phyloP scores from a whole-genome alignment of 2,797 vertebrate genomes.

The Enteromius radiatus region DNA sequence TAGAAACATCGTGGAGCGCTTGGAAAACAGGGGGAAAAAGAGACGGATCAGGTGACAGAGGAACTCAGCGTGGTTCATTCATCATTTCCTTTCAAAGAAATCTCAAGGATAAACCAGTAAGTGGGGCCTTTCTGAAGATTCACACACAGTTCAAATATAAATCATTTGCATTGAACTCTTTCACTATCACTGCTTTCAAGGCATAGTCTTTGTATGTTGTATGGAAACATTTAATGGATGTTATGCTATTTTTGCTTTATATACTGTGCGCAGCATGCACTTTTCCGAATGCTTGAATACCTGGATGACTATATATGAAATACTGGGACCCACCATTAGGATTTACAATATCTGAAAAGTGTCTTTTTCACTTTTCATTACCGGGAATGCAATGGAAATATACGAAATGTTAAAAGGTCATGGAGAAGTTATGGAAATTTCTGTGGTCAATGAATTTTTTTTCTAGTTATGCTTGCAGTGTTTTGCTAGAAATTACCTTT shows the following conservation, averaged over 20 bases:
- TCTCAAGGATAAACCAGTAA: slow-evolving; percentile 16
- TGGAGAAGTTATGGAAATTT: neutral
- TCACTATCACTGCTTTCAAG: neutral
- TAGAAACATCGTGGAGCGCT: slow-evolving; percentile 21
- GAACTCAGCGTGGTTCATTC: slow-evolving; percentile 16
- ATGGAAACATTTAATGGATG: neutral
- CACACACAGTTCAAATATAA: neutral
- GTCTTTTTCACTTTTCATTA: neutral
- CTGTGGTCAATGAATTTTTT: neutral
- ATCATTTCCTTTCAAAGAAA: slow-evolving; percentile 28
- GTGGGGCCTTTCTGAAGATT: neutral
- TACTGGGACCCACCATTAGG: neutral
- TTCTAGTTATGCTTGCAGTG: neutral
- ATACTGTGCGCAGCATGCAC: neutral
- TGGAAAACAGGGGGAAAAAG: neutral
- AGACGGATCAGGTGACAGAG: slow-evolving; percentile 35
- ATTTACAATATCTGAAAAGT: neutral
- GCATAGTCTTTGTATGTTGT: neutral
- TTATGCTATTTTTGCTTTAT: neutral
- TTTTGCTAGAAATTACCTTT: neutral
- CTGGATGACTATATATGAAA: neutral
- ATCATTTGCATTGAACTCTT: neutral
- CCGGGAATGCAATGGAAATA: neutral
- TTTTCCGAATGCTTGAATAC: neutral
- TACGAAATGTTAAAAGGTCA: slow-evolving; percentile 11